Evolutionary conservation across 2,113 vertebrate genomes (phyloP), one percentile per base, ranked within the genome.

Genomic region (Nesogale talazaci): DNA sequence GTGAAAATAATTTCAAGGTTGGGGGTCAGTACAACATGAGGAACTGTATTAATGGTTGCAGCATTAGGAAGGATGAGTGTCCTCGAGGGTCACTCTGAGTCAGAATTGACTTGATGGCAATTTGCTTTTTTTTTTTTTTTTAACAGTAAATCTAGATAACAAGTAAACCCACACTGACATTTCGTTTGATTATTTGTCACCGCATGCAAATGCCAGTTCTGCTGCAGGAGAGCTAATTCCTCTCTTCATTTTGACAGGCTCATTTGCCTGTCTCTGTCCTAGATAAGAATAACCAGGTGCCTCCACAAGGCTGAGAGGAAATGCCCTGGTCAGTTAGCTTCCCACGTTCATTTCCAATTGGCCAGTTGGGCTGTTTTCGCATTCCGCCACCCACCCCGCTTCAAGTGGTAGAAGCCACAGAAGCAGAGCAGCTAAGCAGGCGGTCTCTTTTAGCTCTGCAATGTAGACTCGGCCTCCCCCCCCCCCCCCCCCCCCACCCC

Each of bases 121-220:
- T 52, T 52, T 52, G 4, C 4, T 52, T 52, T 2, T 52, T 52
- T 5, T 46, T 46, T 5, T 52, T 52, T 52, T 52, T 52, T 46
- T 10, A 9, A 52, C 14, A 31, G 38, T 27, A 84, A 92, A 91
- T 4, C 83, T 61, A 80, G n/a, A 76, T 16, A 76, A 86, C 93
- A 72, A 74, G 80, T 29, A 92, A 88, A 92, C 8, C 69, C 36
- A 91, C 61, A 88, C 92, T 14, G 20, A 87, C 69, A 70, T 93
- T 91, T 84, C 80, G 87, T 42, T 90, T 63, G 42, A 91, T 34
- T 78, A 84, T 17, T 91, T 96, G 93, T 90, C 93, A 95, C 42
- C 34, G 63, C 89, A 81, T 75, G 83, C 67, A 93, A 70, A 89
- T 94, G 82, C 92, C 78, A 91, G 89, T 87, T 87, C 42, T 63